These are phyloP conservation scores for Andrena bicolor DNA, from an alignment of 2,888 invertebrate genomes.

Conservation along the genomic window DNA sequence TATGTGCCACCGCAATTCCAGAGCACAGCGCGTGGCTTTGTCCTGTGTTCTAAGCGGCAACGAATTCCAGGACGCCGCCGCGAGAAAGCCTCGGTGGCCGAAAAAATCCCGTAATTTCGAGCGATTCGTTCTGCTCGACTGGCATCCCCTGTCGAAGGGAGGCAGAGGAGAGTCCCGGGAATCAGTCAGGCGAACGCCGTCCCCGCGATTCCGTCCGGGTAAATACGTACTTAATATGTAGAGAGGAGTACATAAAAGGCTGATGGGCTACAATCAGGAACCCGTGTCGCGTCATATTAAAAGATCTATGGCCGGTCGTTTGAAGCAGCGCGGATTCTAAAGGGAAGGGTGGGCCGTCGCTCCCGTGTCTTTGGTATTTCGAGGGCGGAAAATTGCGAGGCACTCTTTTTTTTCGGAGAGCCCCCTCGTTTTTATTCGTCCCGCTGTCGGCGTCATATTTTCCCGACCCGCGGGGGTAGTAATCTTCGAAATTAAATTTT, in stretches of 20 bases:
- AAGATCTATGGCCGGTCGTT: conserved; percentile 70
- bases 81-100: too few relatives aligned
- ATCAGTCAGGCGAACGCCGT: conserved; percentile 36
- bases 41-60: neutral
- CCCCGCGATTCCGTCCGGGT: conserved; percentile 54
- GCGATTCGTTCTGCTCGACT: conserved; percentile 36
- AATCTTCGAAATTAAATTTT: conserved; percentile 67
- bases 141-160: neutral
- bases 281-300: conserved; percentile 73
- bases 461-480: conserved; percentile 20
- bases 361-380: conserved; percentile 46
- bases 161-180: conserved; percentile 19
- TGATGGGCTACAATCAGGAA: conserved; percentile 75
- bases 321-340: conserved; percentile 47
- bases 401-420: conserved; percentile 19
- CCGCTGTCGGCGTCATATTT: conserved; percentile 52
- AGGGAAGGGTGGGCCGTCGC: conserved; percentile 1
- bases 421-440: conserved; percentile 45
- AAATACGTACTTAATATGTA: conserved; percentile 66
- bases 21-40: neutral
- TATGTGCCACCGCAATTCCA: neutral
- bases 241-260: conserved; percentile 71
- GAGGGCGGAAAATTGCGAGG: conserved; percentile 52
- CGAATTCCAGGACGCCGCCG: neutral
- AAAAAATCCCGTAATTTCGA: conserved; percentile 20